These are phyloP conservation scores for Tipula vernalis DNA, from an alignment of 2,888 invertebrate species.

Conservation along the genomic window DNA sequence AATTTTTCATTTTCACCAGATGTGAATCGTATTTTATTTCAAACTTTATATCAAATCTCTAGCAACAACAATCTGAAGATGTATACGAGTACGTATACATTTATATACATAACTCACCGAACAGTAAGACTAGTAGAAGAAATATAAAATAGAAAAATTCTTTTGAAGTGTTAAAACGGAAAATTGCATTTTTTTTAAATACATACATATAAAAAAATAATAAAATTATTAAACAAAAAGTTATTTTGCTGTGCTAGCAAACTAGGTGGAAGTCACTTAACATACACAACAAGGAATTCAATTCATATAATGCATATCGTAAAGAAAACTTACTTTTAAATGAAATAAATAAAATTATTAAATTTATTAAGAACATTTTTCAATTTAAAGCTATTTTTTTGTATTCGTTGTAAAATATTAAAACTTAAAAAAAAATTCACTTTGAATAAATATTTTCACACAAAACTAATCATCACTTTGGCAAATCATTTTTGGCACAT, in stretches of 20 bases:
- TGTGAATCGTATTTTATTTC: slow-evolving; percentile 4
- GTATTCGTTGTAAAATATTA: background rate
- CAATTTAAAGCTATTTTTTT: background rate
- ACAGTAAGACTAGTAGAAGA: background rate
- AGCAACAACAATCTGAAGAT: background rate
- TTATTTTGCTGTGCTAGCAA: background rate
- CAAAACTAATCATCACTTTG: background rate
- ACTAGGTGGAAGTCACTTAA: background rate
- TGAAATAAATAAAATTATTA: background rate
- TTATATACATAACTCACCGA: background rate
- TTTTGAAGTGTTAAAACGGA: background rate
- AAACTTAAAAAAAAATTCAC: background rate
- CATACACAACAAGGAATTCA: background rate
- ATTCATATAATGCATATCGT: background rate
- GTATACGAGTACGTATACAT: background rate
- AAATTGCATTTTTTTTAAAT: background rate
- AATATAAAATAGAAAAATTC: background rate
- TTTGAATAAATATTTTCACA: background rate
- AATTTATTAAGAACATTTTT: background rate
- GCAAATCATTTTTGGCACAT: background rate
- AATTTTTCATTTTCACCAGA: slow-evolving; percentile 7
- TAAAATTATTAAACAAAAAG: background rate
- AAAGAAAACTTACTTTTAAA: background rate
- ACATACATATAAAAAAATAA: background rate
- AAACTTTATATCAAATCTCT: background rate